Base-by-base conservation (phyloP, 2,888 invertebrate genomes). In the Pyrochroa serraticornis region DNA sequence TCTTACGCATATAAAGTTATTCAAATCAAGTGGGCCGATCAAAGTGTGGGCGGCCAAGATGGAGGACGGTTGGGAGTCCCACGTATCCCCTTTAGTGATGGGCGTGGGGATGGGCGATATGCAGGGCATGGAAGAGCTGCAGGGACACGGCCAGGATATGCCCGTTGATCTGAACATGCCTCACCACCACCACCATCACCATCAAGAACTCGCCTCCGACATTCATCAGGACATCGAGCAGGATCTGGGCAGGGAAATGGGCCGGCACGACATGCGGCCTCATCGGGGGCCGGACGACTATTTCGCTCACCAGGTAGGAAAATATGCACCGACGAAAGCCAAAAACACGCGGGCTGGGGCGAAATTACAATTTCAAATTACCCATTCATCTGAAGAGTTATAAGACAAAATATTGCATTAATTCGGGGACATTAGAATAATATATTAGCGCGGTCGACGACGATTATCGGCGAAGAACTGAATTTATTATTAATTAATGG, bases 41-140 rank as follows among this genome's bases (percentile, higher is more conserved):
- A 51, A 49, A 63, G 67, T 60, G 70, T 70, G 64, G 66, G 68
- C 65, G 67, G 61, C 60, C 71, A 75, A 76, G 72, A 80, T 80
- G 80, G 80, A 80, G 71, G 79, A 79, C 66, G 72, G 75, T 64
- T 80, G 79, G 80, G 79, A 79, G 69, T 72, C 75, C 64, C 77
- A 78, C 72, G 77, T 78, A 64, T 76, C 79, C 69, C 79, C 80
- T 62, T 70, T 80, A 68, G 77, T 80, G 76, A 75, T 80, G 75
- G 79, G 79, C 65, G 77, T 77, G 67, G 76, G 75, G 67, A 76
- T 77, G 69, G 71, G 69, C 47, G 77, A 76, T 38, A 67, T 76
- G 66, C 68, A 73, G 65, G 71, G 69, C 54, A 71, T 77, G 69
- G 74, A 72, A 55, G 75, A 77, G 43, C 70, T 77, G 66, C 72